Evolutionary conservation across 2,113 vertebrate genomes (phyloP), one percentile per base, ranked within the genome.

Genomic region (Bos javanicus): DNA sequence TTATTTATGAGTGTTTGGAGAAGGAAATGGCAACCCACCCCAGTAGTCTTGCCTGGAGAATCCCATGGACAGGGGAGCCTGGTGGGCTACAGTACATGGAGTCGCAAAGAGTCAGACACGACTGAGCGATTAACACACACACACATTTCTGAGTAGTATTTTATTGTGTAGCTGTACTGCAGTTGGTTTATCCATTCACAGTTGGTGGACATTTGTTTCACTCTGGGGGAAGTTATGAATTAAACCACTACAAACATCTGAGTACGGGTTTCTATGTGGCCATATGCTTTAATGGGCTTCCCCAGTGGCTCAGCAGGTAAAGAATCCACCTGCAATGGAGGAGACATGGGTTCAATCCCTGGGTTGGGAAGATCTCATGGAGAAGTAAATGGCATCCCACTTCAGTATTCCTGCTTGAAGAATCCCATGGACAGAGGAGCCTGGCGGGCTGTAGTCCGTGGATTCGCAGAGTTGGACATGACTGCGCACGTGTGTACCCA

Each of bases 401-500:
- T 74, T 11, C 71, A 25, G 36, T 25, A 74, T 26, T 74, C 71
- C 43, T 43, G 21, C 36, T 25, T 74, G 71, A 25, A 74, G 36
- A 25, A 74, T 43, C 36, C 36, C 71, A 74, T 26, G 21, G 71
- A 74, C 21, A 43, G 36, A 25, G 71, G 1, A 43, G 36, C 36
- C 71, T 74, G 21, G 71, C 0, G 0, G 67, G 67, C 67, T 39
- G 36, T 11, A 25, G 36, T 23, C 36, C 67, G 14, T 13, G 21
- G 36, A 3, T 23, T 43, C 21, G 39, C 4, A 43, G 71, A 74
- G 71, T 25, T 25, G 21, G 36, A 25, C 21, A 25, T 3, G 71
- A 43, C 71, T 43, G 3, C 0, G 5, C 36, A 7, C 5, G 23
- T 39, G 36, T 39, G 11, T 43, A 39, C 36, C 5, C 36, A 26